phyloP scores from a whole-genome alignment of 1,140 invertebrate genomes.

The Megathymus violae region DNA sequence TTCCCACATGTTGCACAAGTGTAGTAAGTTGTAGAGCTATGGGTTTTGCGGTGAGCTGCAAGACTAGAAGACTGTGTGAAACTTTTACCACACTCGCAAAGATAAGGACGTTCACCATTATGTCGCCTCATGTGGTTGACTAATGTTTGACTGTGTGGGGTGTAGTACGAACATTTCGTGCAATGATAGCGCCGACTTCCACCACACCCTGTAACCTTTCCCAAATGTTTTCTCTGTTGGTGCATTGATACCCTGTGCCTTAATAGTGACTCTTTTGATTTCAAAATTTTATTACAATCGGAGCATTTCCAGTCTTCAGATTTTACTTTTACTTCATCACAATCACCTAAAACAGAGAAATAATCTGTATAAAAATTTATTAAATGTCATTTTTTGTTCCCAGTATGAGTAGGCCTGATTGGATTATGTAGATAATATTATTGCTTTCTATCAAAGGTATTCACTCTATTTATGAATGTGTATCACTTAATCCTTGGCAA shows the following conservation, averaged over 20 bases:
- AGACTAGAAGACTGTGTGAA: constrained; percentile 84
- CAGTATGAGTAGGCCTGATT: too few relatives aligned
- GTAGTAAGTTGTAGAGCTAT: constrained; percentile 78
- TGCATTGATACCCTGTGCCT: constrained; percentile 67
- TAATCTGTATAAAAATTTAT: too few relatives aligned
- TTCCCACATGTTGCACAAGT: constrained; percentile 86
- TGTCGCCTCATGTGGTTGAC: constrained; percentile 82
- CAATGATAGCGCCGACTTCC: constrained; percentile 69
- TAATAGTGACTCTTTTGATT: constrained; percentile 52
- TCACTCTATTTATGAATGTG: too few relatives aligned
- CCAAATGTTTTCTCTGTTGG: constrained; percentile 63
- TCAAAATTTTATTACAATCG: constrained; percentile 63
- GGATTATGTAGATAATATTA: too few relatives aligned
- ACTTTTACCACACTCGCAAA: constrained; percentile 84
- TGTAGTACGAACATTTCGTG: constrained; percentile 73
- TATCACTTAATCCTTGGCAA: too few relatives aligned
- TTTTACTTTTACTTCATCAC: constrained; percentile 4
- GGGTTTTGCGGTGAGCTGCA: constrained; percentile 79
- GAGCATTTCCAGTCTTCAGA: constrained; percentile 48
- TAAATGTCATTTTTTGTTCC: too few relatives aligned
- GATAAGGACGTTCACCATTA: constrained; percentile 83
- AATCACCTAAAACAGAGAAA: constrained; percentile 23
- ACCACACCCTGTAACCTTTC: constrained; percentile 71
- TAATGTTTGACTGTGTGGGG: constrained; percentile 76
- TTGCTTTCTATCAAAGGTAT: too few relatives aligned